Percentiles rank a stretch among this genome's conserved stretches.
phyloP scores from a whole-genome alignment of 2,113 vertebrate species.

The Podiceps cristatus region DNA sequence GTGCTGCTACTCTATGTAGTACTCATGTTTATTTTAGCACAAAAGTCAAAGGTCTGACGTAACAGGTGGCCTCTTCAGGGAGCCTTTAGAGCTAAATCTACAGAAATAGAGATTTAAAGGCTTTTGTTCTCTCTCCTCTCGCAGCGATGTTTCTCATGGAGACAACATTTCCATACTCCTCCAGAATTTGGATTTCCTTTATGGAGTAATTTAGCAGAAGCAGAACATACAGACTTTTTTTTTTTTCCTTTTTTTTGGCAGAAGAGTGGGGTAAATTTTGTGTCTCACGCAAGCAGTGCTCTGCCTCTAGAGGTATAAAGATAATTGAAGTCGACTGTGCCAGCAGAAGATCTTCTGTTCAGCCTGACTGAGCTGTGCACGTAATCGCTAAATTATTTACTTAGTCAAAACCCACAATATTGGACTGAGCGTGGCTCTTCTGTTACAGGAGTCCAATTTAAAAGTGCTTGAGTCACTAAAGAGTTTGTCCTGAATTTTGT shows the following conservation, averaged over 20 bases:
- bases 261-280: neutral
- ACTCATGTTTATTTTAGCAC: neutral
- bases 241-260: neutral
- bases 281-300: fast-evolving
- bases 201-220: neutral
- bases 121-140: neutral
- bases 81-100: neutral
- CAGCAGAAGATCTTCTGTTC: neutral
- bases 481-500: neutral
- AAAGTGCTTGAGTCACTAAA: neutral
- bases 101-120: neutral
- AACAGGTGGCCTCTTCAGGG: neutral
- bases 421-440: neutral
- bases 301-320: neutral
- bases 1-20: neutral
- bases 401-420: neutral
- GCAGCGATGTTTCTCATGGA: neutral
- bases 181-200: neutral
- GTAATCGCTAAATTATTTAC: neutral
- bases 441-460: neutral
- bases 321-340: neutral
- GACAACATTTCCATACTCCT: neutral
- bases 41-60: fast-evolving
- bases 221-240: neutral
- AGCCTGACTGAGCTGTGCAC: neutral